Evolutionary conservation across 2,888 invertebrate genomes (phyloP).

Genomic region (Synergus laeviventris): DNA sequence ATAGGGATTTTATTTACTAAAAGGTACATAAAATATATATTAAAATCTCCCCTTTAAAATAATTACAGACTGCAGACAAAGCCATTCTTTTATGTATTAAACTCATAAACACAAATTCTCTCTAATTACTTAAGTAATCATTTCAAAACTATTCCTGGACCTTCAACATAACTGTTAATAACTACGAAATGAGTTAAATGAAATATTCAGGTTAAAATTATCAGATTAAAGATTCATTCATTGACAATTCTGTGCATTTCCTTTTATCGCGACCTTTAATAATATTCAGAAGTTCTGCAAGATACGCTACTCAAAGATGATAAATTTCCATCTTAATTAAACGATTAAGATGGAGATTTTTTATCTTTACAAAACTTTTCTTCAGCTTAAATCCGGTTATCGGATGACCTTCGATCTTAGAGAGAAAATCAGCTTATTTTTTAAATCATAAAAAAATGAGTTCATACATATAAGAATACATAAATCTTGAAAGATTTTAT

Average conservation of each 20-base stretch:
- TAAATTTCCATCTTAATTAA: conserved; percentile 20
- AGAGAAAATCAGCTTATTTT: not conserved
- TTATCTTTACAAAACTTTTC: not conserved
- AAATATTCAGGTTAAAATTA: not conserved
- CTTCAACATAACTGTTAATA: no score
- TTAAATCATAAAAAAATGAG: not conserved
- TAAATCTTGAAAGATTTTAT: no score
- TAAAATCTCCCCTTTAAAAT: no score
- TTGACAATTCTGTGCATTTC: not conserved
- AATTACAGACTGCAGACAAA: no score
- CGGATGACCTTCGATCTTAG: not conserved
- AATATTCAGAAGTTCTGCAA: conserved; percentile 1
- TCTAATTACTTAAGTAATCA: no score
- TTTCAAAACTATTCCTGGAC: no score
- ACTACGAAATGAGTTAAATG: no score
- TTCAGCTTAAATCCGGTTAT: not conserved
- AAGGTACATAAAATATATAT: no score
- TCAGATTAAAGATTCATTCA: not conserved
- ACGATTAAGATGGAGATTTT: conserved; percentile 15
- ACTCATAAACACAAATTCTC: no score
- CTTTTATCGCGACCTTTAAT: conserved; percentile 9
- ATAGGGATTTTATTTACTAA: no score
- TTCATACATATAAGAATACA: no score
- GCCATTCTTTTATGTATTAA: no score
- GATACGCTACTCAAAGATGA: conserved; percentile 1